Evolutionary conservation across 2,888 invertebrate genomes (phyloP).

Genomic region (Sturmia bella): DNA sequence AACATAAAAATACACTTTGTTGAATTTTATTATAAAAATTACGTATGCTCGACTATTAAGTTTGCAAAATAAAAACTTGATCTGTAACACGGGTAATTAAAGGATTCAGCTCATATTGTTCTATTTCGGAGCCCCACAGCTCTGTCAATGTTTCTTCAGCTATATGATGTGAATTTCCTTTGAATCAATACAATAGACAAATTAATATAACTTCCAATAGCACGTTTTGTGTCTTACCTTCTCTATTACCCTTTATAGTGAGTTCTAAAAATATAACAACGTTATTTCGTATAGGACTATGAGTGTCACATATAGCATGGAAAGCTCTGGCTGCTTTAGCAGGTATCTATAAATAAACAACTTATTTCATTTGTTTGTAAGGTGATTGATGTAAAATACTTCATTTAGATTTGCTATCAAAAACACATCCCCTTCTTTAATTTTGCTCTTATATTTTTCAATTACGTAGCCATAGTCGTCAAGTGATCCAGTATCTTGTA

Average conservation of each 20-base stretch:
- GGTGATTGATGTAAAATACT: constrained; percentile 68
- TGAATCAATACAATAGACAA: neutral
- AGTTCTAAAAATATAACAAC: constrained; percentile 82
- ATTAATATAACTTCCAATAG: neutral
- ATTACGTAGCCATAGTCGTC: constrained; percentile 78
- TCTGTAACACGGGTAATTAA: constrained; percentile 79
- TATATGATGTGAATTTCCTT: constrained; percentile 68
- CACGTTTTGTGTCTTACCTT: constrained; percentile 7
- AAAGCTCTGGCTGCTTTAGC: constrained; percentile 81
- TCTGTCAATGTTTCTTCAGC: constrained; percentile 74
- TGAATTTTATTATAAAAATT: neutral
- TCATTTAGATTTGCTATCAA: constrained; percentile 78
- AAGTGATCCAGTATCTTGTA: constrained; percentile 63
- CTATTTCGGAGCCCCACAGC: constrained; percentile 76
- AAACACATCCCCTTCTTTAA: constrained; percentile 77
- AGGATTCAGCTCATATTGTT: constrained; percentile 75
- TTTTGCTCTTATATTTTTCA: constrained; percentile 75
- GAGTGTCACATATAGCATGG: constrained; percentile 84
- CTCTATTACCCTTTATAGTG: constrained; percentile 68
- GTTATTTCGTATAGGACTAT: constrained; percentile 81
- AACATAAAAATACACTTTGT: no score
- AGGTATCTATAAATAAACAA: constrained; percentile 74
- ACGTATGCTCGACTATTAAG: neutral
- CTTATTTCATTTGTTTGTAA: neutral
- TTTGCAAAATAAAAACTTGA: constrained; percentile 74